These are phyloP conservation scores for Lepidurus apus DNA, from an alignment of 1,140 invertebrate genomes.

Conservation along the genomic window DNA sequence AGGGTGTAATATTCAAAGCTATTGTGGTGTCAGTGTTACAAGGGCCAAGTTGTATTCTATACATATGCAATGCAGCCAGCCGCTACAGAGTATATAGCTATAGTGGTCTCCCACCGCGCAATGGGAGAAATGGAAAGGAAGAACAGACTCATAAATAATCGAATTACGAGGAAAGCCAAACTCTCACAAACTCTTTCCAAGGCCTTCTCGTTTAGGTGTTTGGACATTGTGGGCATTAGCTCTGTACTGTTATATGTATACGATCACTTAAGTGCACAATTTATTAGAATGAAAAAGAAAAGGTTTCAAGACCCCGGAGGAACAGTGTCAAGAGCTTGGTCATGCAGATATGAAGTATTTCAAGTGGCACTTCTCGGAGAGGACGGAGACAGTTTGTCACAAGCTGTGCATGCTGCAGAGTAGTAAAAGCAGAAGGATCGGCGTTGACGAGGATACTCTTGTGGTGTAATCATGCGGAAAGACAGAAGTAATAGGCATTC, in stretches of 20 bases:
- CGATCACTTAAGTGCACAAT: not conserved
- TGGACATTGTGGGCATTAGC: not conserved
- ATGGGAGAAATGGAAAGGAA: not conserved
- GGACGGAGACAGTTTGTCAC: not conserved
- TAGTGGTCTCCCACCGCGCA: no score
- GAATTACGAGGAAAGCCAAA: not conserved
- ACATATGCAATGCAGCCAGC: no score
- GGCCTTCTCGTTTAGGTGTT: not conserved
- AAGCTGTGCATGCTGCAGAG: not conserved
- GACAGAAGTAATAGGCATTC: not conserved
- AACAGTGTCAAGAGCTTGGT: conserved; percentile 13
- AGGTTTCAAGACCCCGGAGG: not conserved
- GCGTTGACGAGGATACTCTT: not conserved
- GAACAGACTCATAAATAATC: not conserved
- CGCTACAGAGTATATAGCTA: no score
- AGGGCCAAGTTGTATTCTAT: no score
- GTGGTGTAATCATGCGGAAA: conserved; percentile 15
- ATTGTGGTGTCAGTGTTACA: no score
- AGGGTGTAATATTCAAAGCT: no score
- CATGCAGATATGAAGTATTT: not conserved
- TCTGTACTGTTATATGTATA: not conserved
- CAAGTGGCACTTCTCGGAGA: not conserved
- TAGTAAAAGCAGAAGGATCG: not conserved
- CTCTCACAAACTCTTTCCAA: not conserved
- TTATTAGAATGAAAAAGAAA: not conserved